Evolutionary conservation across 2,888 invertebrate species (phyloP).

Genomic region (Epinotia brunnichana): DNA sequence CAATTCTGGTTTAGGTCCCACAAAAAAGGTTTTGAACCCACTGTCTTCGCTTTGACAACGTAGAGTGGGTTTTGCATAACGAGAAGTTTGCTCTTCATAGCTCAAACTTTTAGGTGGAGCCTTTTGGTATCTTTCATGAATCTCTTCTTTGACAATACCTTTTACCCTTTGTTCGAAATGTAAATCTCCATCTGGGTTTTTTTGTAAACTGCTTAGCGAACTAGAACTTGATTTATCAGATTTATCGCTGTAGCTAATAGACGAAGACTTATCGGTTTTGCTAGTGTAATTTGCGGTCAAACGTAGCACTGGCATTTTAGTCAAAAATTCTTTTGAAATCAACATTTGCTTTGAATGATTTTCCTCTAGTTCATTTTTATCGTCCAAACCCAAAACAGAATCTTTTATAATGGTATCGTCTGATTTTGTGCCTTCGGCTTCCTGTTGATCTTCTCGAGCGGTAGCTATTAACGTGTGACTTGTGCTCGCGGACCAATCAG

Average conservation of each 20-base stretch:
- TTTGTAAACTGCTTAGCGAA: conserved; percentile 78
- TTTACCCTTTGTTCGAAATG: conserved; percentile 72
- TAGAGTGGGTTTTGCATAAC: conserved; percentile 78
- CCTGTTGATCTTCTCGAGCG: conserved; percentile 75
- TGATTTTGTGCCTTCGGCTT: conserved; percentile 74
- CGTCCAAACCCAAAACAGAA: conserved; percentile 54
- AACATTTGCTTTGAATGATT: conserved; percentile 57
- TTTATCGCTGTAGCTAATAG: conserved; percentile 80
- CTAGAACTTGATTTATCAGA: conserved; percentile 82
- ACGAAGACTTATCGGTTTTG: conserved; percentile 77
- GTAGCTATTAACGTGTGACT: conserved; percentile 89
- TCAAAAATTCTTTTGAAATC: conserved; percentile 55
- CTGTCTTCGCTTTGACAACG: conserved; percentile 86
- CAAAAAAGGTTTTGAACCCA: conserved; percentile 72
- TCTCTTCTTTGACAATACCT: conserved; percentile 63
- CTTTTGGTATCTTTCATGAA: conserved; percentile 71
- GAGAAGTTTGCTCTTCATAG: conserved; percentile 75
- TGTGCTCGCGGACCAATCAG: conserved; percentile 92
- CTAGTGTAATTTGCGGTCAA: conserved; percentile 65
- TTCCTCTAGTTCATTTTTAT: conserved; percentile 58
- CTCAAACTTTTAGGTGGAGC: conserved; percentile 79
- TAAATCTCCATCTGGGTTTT: conserved; percentile 71
- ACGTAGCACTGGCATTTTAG: conserved; percentile 67
- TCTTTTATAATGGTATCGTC: conserved; percentile 80
- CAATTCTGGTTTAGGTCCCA: conserved; percentile 79